Evolutionary conservation across 2,888 invertebrate species (phyloP).

Genomic region (Sarcophaga subvicina): DNA sequence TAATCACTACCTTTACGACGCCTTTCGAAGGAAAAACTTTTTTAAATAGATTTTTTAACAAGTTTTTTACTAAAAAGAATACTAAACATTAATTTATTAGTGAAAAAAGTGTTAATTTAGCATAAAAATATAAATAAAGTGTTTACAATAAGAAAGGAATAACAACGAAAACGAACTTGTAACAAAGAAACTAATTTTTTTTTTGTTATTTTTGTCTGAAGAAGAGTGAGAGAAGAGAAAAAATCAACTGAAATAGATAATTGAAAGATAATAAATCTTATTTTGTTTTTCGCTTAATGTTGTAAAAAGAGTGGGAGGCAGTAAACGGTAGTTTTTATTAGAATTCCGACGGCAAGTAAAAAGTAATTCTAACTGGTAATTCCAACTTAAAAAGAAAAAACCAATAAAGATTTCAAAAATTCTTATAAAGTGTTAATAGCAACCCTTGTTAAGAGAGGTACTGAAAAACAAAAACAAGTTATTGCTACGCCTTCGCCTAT

Average conservation of each 20-base stretch:
- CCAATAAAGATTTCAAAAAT: not conserved
- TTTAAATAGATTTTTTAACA: conserved; percentile 16
- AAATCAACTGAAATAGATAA: conserved; percentile 43
- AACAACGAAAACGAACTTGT: not conserved
- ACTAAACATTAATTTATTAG: not conserved
- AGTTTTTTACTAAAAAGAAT: conserved; percentile 20
- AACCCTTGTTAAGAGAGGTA: conserved; percentile 3
- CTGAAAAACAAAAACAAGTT: conserved; percentile 34
- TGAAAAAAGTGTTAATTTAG: conserved; percentile 1
- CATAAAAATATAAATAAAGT: not conserved
- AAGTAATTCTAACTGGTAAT: not conserved
- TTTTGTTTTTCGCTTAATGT: not conserved
- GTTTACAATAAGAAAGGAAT: not conserved
- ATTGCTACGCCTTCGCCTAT: conserved; percentile 37
- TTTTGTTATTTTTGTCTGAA: not conserved
- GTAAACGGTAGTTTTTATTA: not conserved
- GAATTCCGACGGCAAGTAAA: not conserved
- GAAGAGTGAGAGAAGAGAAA: conserved; percentile 24
- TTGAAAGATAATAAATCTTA: conserved; percentile 6
- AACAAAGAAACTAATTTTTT: conserved; percentile 17
- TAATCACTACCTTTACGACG: conserved; percentile 38
- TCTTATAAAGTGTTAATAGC: conserved; percentile 15
- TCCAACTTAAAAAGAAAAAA: not conserved
- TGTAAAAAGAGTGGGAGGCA: not conserved
- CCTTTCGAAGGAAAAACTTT: conserved; percentile 21